These are phyloP conservation scores for Theocolax elegans DNA, from an alignment of 1,140 invertebrate species.

Conservation along the genomic window DNA sequence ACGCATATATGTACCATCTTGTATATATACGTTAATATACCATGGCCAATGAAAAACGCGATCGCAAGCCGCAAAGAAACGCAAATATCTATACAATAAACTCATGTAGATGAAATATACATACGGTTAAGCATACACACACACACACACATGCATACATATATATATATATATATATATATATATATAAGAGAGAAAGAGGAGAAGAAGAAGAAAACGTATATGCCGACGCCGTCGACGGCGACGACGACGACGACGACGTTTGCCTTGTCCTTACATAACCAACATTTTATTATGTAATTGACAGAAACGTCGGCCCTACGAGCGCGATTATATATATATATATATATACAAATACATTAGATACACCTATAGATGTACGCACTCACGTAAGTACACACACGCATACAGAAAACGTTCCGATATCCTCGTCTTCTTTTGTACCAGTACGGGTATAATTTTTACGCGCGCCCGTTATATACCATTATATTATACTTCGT, in stretches of 20 bases:
- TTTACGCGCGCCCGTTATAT: background rate
- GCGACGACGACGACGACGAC: slow-evolving; percentile 48
- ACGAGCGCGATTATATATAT: background rate
- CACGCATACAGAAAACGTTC: background rate
- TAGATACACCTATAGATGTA: no score
- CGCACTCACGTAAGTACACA: background rate
- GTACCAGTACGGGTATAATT: background rate
- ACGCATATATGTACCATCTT: no score
- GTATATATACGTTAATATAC: no score
- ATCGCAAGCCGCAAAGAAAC: no score
- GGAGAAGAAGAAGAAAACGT: background rate
- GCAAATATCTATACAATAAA: no score
- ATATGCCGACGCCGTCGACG: background rate
- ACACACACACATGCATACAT: no score
- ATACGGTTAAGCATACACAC: no score
- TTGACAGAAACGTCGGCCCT: slow-evolving; percentile 58
- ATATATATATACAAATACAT: no score
- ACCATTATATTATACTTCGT: no score
- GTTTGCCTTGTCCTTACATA: slow-evolving; percentile 63
- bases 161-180: no score
- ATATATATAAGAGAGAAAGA: slow-evolving; percentile 7
- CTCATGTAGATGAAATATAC: no score
- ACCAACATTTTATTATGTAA: slow-evolving; percentile 64
- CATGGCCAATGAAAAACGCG: no score
- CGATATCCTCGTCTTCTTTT: background rate